Conservation (phyloP, 2,888 invertebrate genomes). For the Alsophila aescularia region DNA sequence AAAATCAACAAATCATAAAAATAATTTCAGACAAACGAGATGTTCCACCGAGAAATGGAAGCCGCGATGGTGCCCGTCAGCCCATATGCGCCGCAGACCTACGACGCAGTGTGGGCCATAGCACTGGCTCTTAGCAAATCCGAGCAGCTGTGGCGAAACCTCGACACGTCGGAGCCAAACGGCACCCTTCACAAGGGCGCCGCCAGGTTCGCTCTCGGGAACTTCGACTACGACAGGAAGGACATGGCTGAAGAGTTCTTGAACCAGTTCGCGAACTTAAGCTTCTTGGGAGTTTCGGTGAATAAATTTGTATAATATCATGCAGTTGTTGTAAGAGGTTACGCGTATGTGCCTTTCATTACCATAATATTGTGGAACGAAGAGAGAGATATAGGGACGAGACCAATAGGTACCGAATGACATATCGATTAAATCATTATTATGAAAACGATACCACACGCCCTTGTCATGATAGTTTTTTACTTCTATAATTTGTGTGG, state of each 20-base stretch:
- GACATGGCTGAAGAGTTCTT: conserved; percentile 90
- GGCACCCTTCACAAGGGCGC: conserved; percentile 44
- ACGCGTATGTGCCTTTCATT: background rate
- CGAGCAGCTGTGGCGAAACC: conserved; percentile 83
- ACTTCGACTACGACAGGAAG: conserved; percentile 89
- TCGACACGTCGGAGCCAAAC: conserved; percentile 44
- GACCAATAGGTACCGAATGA: background rate
- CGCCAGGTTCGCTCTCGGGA: conserved; percentile 71
- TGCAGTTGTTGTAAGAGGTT: background rate
- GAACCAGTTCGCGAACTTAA: conserved; percentile 88
- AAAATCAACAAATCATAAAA: too few species aligned
- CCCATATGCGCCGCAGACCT: conserved; percentile 91
- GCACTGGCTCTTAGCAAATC: conserved; percentile 89
- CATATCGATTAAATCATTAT: background rate
- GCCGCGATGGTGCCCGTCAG: conserved; percentile 82
- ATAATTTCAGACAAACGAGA: conserved; percentile 85
- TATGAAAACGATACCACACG: too few species aligned
- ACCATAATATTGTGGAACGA: background rate
- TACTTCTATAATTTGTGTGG: too few species aligned
- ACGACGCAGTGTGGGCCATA: conserved; percentile 96
- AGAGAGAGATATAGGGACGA: background rate
- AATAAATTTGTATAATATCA: conserved; percentile 61
- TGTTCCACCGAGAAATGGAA: conserved; percentile 86
- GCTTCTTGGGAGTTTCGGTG: conserved; percentile 94
- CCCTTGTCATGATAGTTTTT: too few species aligned